Conservation (phyloP, 2,888 invertebrate species). For the Drosophila planitibia region DNA sequence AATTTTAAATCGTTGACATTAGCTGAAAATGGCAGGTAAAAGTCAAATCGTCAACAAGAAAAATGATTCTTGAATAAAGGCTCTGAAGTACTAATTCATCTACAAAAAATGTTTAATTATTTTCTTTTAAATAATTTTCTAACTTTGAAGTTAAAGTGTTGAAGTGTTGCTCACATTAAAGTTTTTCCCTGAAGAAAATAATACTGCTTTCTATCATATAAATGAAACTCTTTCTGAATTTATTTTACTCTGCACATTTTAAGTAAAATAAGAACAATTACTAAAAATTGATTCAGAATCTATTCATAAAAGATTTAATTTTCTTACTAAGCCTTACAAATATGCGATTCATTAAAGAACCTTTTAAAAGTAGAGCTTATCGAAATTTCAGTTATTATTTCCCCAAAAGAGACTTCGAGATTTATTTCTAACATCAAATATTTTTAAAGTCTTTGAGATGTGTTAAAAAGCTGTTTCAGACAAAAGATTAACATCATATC, state of each 20-base stretch:
- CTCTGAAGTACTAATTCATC: neutral
- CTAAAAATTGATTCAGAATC: neutral
- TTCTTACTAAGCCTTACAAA: neutral
- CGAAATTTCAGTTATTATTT: neutral
- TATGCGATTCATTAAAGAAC: neutral
- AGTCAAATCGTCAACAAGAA: neutral
- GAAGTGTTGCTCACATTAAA: neutral
- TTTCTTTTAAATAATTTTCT: neutral
- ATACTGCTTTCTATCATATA: neutral
- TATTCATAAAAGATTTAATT: too few relatives aligned
- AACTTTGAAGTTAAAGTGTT: neutral
- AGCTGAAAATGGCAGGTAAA: neutral
- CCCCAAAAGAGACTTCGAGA: neutral
- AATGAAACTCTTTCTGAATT: neutral
- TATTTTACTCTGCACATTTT: neutral
- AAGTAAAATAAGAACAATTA: neutral
- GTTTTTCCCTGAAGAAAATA: neutral
- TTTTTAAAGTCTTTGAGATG: neutral
- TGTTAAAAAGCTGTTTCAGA: neutral
- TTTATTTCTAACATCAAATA: neutral
- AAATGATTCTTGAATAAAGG: neutral
- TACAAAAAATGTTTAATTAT: too few relatives aligned
- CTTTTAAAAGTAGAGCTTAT: neutral
- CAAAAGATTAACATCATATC: neutral
- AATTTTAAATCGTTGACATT: neutral